Conservation (phyloP, 1,140 invertebrate genomes). For the Schmidtea mediterranea region DNA sequence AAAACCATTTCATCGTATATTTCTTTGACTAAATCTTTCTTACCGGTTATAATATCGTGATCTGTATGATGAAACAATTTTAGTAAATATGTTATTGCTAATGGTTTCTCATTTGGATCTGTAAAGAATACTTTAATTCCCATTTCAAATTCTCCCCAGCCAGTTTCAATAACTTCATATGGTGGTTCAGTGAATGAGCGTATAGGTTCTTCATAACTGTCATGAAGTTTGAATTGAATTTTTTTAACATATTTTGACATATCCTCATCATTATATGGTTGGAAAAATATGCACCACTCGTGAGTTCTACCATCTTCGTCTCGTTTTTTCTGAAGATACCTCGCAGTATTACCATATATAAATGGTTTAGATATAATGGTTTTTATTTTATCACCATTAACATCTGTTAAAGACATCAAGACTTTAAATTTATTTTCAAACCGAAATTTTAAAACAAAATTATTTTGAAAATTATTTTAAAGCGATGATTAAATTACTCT, state of each 20-base stretch:
- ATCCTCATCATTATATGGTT: constrained; percentile 40
- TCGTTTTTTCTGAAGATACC: constrained; percentile 84
- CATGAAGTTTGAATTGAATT: constrained; percentile 84
- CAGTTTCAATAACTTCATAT: constrained; percentile 88
- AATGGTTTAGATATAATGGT: constrained; percentile 55
- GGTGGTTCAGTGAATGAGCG: constrained; percentile 67
- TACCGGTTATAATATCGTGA: constrained; percentile 32
- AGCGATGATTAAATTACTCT: too few relatives aligned
- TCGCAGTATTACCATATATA: constrained; percentile 76
- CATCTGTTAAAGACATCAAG: too few relatives aligned
- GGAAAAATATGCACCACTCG: constrained; percentile 90
- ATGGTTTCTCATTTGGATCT: constrained; percentile 76
- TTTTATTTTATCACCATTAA: not conserved
- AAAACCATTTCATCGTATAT: constrained; percentile 70
- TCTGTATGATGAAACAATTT: constrained; percentile 57
- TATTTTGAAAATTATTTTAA: too few relatives aligned
- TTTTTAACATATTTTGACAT: constrained; percentile 83
- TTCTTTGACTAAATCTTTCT: constrained; percentile 60
- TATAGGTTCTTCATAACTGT: constrained; percentile 80
- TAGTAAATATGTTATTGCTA: constrained; percentile 74
- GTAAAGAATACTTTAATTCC: constrained; percentile 91
- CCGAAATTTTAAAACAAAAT: too few relatives aligned
- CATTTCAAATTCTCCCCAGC: constrained; percentile 98
- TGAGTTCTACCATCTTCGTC: constrained; percentile 95
- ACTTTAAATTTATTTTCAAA: too few relatives aligned